Evolutionary conservation across 37 sponge, comb jelly and placozoan species (phyloP).

Genomic region (Chondrosia reniformis): DNA sequence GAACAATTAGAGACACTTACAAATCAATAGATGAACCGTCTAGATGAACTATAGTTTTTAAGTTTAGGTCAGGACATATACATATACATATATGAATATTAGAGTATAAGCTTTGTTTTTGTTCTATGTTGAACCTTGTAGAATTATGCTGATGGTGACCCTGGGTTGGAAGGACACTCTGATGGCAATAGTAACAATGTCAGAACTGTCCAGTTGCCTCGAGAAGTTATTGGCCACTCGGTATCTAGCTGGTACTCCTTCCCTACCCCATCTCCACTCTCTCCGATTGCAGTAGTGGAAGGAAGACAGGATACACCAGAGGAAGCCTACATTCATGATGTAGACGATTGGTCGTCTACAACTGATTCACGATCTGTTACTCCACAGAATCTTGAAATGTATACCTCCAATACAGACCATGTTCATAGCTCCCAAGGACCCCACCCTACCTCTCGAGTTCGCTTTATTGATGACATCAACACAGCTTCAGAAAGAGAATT

Average conservation of each 20-base stretch:
- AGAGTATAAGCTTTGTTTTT: too few relatives aligned
- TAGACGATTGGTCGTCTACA: neutral
- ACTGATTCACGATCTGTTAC: neutral
- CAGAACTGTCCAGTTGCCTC: too few relatives aligned
- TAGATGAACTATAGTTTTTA: too few relatives aligned
- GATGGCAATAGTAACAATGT: too few relatives aligned
- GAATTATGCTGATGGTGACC: too few relatives aligned
- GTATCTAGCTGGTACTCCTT: slow-evolving; percentile 9
- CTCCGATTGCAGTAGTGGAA: neutral
- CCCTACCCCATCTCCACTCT: slow-evolving; percentile 5
- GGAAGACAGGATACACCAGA: neutral
- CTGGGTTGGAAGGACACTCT: too few relatives aligned
- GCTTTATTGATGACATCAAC: neutral
- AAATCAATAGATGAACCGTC: too few relatives aligned
- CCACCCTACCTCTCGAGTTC: neutral
- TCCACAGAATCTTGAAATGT: neutral
- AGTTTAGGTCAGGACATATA: too few relatives aligned
- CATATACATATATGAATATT: too few relatives aligned
- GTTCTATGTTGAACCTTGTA: too few relatives aligned
- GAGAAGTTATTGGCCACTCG: too few relatives aligned
- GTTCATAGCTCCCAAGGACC: neutral
- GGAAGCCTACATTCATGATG: slow-evolving; percentile 13
- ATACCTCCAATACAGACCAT: neutral
- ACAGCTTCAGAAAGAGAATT: neutral
- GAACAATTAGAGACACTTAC: too few relatives aligned